These are phyloP conservation scores for Tetraodon nigroviridis DNA, from an alignment of 2,113 vertebrate genomes.

Conservation along the genomic window DNA sequence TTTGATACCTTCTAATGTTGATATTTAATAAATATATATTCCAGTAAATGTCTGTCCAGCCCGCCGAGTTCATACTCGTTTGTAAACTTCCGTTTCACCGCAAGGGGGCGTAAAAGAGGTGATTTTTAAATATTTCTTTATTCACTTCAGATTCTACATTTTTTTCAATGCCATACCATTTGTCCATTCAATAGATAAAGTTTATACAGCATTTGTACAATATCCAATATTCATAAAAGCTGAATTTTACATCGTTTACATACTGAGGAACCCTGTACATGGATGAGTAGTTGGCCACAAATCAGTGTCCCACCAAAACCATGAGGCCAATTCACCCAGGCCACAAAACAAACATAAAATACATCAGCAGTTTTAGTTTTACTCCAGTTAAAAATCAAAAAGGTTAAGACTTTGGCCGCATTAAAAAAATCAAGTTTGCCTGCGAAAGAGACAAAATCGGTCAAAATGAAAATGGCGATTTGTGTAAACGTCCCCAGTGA, in stretches of 20 bases:
- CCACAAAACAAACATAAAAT: constrained; percentile 17
- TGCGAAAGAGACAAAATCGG: neutral
- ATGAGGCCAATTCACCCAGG: constrained; percentile 13
- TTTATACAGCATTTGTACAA: constrained; percentile 65
- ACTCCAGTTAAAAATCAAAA: constrained; percentile 17
- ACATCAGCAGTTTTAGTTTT: neutral
- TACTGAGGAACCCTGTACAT: constrained; percentile 57
- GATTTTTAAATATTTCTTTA: constrained; percentile 61
- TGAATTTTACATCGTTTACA: constrained; percentile 63
- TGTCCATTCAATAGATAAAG: constrained; percentile 51
- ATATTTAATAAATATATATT: no score
- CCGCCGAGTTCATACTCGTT: no score
- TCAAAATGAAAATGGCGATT: constrained; percentile 6
- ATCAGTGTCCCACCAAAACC: constrained; percentile 25
- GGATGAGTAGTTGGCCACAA: constrained; percentile 16
- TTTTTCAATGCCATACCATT: constrained; percentile 40
- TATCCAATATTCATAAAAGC: constrained; percentile 52
- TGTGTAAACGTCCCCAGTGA: constrained; percentile 24
- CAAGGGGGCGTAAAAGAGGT: constrained; percentile 21
- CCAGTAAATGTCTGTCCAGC: no score
- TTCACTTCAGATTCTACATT: constrained; percentile 38
- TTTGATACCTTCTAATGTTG: no score
- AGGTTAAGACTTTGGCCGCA: constrained; percentile 25
- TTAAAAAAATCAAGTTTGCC: constrained; percentile 7
- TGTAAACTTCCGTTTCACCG: constrained; percentile 11